These are phyloP conservation scores for Zaprionus lachaisei DNA, from an alignment of 1,140 invertebrate genomes.

Conservation along the genomic window DNA sequence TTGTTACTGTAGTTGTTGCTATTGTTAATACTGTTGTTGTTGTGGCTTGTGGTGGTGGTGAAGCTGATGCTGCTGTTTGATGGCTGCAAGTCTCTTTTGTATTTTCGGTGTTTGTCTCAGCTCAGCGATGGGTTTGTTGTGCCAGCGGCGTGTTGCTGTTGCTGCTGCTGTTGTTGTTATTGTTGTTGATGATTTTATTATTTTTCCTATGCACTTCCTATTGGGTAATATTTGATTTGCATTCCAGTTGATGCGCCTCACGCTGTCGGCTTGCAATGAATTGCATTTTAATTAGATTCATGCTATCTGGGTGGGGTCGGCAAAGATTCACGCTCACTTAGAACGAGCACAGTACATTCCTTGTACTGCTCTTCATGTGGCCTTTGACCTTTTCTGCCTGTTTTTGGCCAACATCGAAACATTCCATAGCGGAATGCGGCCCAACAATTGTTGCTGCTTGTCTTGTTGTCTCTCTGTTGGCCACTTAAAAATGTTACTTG, in stretches of 20 bases:
- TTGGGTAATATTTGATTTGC: constrained; percentile 80
- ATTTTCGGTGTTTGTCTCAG: constrained; percentile 54
- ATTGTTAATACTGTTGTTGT: constrained; percentile 37
- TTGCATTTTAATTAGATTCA: constrained; percentile 83
- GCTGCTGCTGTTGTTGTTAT: constrained; percentile 57
- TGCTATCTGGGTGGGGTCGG: constrained; percentile 56
- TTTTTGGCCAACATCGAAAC: background rate
- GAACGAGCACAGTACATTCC: constrained; percentile 52
- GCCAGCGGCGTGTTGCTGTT: constrained; percentile 50
- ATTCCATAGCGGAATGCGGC: constrained; percentile 30
- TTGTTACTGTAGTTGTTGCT: constrained; percentile 28
- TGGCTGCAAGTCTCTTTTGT: constrained; percentile 43
- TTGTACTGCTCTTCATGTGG: constrained; percentile 14
- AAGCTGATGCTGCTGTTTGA: constrained; percentile 70
- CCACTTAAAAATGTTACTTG: constrained; percentile 66
- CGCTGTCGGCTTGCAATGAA: constrained; percentile 61
- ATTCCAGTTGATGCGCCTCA: constrained; percentile 72
- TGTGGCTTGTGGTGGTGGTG: constrained; percentile 26
- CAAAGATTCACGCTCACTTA: constrained; percentile 14
- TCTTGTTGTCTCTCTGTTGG: constrained; percentile 33
- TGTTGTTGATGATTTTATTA: constrained; percentile 78
- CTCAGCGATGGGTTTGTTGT: constrained; percentile 69
- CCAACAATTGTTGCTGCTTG: constrained; percentile 68
- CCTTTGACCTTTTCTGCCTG: constrained; percentile 59
- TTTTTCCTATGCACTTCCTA: constrained; percentile 76